Percentiles rank a stretch among this genome's conserved stretches.
Conservation (phyloP, 2,797 vertebrate genomes). For the Artibeus jamaicensis region DNA sequence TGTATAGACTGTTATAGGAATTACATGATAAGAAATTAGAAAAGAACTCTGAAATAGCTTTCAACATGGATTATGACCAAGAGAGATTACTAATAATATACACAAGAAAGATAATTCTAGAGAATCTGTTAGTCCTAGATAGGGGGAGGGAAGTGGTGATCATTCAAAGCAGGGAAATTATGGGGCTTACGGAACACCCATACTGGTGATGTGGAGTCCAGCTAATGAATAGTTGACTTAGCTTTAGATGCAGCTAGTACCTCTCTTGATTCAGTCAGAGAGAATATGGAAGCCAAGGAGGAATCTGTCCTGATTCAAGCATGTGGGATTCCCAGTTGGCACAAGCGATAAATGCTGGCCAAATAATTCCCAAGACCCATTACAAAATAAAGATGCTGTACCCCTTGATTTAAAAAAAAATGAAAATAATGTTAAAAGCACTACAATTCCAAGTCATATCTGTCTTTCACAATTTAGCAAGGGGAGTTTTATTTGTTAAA, state of each 20-base stretch:
- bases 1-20: neutral
- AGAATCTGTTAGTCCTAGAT: neutral
- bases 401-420: neutral
- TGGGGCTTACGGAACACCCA: neutral
- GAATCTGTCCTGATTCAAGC: neutral
- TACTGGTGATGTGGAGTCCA: neutral
- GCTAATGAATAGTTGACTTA: neutral
- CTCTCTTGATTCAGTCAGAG: neutral
- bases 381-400: neutral
- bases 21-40: neutral
- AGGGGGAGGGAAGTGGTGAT: neutral
- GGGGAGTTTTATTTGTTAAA: neutral
- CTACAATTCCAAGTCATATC: neutral
- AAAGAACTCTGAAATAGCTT: neutral
- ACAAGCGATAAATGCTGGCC: rapidly evolving
- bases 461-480: neutral
- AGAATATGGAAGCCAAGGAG: neutral
- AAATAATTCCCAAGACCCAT: neutral
- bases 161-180: neutral
- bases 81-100: neutral
- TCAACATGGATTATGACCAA: neutral
- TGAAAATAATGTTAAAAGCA: neutral
- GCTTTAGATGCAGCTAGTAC: neutral
- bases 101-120: neutral
- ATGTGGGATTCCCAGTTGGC: neutral